phyloP scores from a whole-genome alignment of 2,888 invertebrate genomes.

The Meteorus colon region DNA sequence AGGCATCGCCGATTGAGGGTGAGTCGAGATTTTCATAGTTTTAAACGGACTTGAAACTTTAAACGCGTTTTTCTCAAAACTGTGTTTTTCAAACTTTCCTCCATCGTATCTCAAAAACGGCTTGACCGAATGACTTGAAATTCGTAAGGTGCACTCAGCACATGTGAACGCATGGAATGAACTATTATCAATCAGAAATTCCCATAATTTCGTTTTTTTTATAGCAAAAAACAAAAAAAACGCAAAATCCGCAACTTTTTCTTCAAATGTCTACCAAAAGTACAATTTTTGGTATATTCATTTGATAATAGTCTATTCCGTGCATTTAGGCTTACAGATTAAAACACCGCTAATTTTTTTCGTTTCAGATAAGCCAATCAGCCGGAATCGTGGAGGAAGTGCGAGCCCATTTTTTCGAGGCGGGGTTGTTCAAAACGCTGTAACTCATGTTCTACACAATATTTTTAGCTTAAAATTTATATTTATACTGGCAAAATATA shows the following conservation, averaged over 20 bases:
- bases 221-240: slow-evolving; percentile 52
- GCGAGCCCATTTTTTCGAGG: slow-evolving; percentile 20
- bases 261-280: slow-evolving; percentile 10
- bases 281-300: not conserved
- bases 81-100: slow-evolving; percentile 18
- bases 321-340: not conserved
- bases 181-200: slow-evolving; percentile 17
- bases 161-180: not conserved
- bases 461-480: slow-evolving; percentile 16
- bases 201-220: slow-evolving; percentile 12
- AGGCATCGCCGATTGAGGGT: not conserved
- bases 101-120: slow-evolving; percentile 14
- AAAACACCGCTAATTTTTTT: slow-evolving; percentile 2
- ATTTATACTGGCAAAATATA: not conserved
- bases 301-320: not conserved
- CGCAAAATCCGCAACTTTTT: slow-evolving; percentile 71
- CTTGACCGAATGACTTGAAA: slow-evolving; percentile 11
- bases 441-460: slow-evolving; percentile 25
- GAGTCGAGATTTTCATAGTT: not conserved
- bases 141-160: slow-evolving; percentile 17
- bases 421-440: slow-evolving; percentile 2
- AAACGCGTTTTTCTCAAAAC: slow-evolving; percentile 20
- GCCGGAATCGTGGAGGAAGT: slow-evolving; percentile 18
- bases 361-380: slow-evolving; percentile 15
- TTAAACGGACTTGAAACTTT: not conserved